Conservation (phyloP, 2,113 vertebrate species). For the Notechis scutatus region DNA sequence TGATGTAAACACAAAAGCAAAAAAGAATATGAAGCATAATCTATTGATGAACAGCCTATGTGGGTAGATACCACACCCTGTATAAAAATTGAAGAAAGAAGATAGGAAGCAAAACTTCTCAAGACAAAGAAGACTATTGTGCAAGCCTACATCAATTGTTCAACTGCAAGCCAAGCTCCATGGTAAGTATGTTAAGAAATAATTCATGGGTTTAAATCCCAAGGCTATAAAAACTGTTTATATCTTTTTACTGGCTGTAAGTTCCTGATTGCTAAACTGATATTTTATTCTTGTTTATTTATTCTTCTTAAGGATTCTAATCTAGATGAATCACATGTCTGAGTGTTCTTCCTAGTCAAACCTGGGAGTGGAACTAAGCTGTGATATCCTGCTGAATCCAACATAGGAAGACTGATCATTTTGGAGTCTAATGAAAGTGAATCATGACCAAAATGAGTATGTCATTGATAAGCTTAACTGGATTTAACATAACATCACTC, state of each 20-base stretch:
- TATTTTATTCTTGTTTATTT: background rate
- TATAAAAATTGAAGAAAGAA: background rate
- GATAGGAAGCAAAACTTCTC: background rate
- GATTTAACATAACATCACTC: background rate
- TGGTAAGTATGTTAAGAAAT: background rate
- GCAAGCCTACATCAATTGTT: background rate
- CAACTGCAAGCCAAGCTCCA: background rate
- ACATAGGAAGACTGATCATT: background rate
- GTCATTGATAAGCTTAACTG: background rate
- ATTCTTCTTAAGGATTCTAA: background rate
- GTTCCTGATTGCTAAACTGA: background rate
- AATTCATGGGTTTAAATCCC: background rate
- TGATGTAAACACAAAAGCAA: background rate
- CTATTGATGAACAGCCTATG: background rate
- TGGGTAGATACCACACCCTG: background rate
- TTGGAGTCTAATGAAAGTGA: background rate
- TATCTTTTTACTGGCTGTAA: background rate
- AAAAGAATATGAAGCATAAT: background rate
- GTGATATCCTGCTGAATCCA: background rate
- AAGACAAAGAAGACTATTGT: background rate
- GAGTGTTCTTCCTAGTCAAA: background rate
- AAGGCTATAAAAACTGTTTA: background rate
- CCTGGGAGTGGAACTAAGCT: background rate
- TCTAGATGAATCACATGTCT: background rate
- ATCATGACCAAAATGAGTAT: background rate